Conservation (phyloP, 1,140 invertebrate species). For the Dinoponera quadriceps region DNA sequence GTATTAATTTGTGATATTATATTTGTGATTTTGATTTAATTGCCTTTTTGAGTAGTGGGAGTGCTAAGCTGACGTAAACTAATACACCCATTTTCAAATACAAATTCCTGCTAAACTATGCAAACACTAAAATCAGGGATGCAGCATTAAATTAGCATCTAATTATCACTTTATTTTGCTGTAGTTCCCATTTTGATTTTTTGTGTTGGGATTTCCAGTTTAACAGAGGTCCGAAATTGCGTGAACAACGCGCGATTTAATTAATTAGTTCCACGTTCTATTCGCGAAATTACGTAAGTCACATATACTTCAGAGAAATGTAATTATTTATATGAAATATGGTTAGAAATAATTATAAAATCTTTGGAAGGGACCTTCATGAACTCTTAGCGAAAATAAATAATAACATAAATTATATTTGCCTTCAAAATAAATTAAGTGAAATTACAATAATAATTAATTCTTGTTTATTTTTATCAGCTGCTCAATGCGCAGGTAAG, state of each 20-base stretch:
- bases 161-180: too few relatives aligned
- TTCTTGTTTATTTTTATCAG: not conserved
- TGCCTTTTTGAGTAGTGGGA: too few relatives aligned
- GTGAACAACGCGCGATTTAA: conserved; percentile 4
- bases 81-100: too few relatives aligned
- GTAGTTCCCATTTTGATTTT: too few relatives aligned
- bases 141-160: too few relatives aligned
- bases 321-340: conserved; percentile 8
- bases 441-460: not conserved
- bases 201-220: too few relatives aligned
- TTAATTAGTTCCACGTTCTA: not conserved
- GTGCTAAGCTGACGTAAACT: too few relatives aligned
- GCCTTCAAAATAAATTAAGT: not conserved
- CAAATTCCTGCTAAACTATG: too few relatives aligned
- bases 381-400: not conserved
- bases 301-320: not conserved
- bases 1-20: too few relatives aligned
- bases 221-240: not conserved
- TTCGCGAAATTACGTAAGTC: not conserved
- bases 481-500: not conserved
- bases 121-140: too few relatives aligned
- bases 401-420: not conserved
- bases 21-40: too few relatives aligned
- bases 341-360: not conserved
- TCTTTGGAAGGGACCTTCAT: too few relatives aligned